Conservation (phyloP, 2,797 vertebrate genomes). For the Oceanodroma leucorhoa region DNA sequence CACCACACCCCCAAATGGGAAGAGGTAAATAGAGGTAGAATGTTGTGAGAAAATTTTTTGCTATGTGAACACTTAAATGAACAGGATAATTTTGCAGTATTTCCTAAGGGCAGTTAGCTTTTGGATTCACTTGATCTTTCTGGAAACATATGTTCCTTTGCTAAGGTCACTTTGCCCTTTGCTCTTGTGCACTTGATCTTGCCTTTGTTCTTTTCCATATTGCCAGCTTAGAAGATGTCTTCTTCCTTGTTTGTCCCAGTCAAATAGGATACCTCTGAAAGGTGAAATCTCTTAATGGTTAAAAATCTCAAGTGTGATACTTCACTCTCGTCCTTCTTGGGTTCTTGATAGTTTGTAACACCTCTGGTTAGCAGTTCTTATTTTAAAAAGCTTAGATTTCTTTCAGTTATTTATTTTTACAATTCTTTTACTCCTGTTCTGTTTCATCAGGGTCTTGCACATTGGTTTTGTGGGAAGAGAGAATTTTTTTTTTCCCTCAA, state of each 20-base stretch:
- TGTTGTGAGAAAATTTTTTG: neutral
- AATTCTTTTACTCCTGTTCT: neutral
- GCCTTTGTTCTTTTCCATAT: slow-evolving; percentile 14
- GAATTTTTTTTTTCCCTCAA: neutral
- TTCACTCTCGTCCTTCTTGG: neutral
- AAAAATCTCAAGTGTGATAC: neutral
- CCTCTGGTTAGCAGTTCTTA: neutral
- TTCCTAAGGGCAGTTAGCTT: neutral
- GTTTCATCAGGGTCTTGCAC: neutral
- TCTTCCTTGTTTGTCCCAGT: neutral
- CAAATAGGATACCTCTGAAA: neutral
- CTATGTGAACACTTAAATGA: neutral
- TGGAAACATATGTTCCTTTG: neutral
- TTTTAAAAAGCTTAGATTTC: neutral
- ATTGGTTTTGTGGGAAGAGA: neutral
- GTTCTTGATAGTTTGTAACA: neutral
- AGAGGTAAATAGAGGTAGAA: neutral
- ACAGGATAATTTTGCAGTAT: neutral
- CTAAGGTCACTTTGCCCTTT: slow-evolving; percentile 34
- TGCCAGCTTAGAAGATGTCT: neutral
- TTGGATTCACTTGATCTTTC: slow-evolving; percentile 8
- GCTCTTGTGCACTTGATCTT: slow-evolving; percentile 1
- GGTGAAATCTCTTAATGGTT: neutral
- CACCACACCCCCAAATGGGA: rapidly evolving
- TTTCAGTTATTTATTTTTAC: neutral